These are phyloP conservation scores for Aphidoletes aphidimyza DNA, from an alignment of 2,888 invertebrate species.

Conservation along the genomic window DNA sequence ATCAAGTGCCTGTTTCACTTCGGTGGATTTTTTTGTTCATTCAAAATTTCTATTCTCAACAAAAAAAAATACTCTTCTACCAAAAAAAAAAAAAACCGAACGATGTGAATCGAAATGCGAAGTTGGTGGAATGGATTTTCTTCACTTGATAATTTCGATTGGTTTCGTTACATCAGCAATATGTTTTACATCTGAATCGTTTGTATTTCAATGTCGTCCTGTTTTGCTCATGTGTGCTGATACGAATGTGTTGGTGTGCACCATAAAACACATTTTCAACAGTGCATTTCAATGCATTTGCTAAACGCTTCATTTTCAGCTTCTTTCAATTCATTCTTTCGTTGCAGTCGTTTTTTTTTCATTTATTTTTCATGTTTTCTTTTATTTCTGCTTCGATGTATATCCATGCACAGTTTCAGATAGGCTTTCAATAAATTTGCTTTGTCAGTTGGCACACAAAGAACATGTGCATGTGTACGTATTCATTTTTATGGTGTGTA, in stretches of 20 bases:
- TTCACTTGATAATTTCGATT: neutral
- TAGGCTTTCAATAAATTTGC: neutral
- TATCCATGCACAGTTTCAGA: too few species aligned
- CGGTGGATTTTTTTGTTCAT: neutral
- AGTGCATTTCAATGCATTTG: neutral
- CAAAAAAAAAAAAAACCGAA: neutral
- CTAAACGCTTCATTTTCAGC: slow-evolving; percentile 34
- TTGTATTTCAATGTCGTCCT: neutral
- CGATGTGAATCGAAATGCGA: too few species aligned
- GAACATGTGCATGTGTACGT: slow-evolving; percentile 24
- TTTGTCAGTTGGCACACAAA: slow-evolving; percentile 35
- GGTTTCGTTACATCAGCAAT: slow-evolving; percentile 46
- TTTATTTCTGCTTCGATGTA: neutral
- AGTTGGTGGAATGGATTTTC: neutral
- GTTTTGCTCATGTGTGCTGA: neutral
- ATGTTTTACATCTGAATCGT: neutral
- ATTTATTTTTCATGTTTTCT: neutral
- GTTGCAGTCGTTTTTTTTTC: neutral
- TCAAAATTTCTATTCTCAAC: neutral
- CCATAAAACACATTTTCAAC: neutral
- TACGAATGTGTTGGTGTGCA: slow-evolving; percentile 3
- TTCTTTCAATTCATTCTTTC: neutral
- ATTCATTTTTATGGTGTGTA: neutral
- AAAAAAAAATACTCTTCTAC: neutral
- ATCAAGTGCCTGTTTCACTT: slow-evolving; percentile 26